phyloP scores from a whole-genome alignment of 2,888 invertebrate genomes.

The Apotomis betuletana region DNA sequence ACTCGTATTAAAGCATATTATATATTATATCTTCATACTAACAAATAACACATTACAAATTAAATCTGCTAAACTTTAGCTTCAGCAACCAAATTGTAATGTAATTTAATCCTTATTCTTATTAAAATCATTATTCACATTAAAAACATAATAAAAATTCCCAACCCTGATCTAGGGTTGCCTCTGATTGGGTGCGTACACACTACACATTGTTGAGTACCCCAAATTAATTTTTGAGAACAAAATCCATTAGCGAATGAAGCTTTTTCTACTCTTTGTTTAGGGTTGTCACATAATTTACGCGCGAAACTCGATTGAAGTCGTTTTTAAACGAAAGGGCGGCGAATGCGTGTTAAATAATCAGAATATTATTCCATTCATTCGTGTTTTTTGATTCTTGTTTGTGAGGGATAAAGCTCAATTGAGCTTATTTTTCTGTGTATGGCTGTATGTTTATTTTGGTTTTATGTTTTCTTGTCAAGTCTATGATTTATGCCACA shows the following conservation, averaged over 20 bases:
- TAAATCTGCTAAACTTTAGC: no score
- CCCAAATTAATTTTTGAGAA: constrained; percentile 83
- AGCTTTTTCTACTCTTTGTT: constrained; percentile 74
- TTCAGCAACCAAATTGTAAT: not conserved
- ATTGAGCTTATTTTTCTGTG: constrained; percentile 42
- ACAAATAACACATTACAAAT: no score
- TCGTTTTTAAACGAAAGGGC: constrained; percentile 78
- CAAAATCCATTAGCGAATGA: constrained; percentile 82
- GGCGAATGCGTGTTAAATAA: constrained; percentile 63
- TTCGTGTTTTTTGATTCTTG: constrained; percentile 26
- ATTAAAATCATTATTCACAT: constrained; percentile 7
- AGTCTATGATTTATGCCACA: constrained; percentile 77
- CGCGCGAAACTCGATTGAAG: constrained; percentile 77
- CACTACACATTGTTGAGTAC: constrained; percentile 74
- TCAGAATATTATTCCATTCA: constrained; percentile 38
- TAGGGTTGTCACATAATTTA: constrained; percentile 81
- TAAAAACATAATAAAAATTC: constrained; percentile 32
- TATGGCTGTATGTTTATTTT: constrained; percentile 47
- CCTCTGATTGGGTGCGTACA: constrained; percentile 75
- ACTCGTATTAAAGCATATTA: no score
- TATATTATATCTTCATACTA: no score
- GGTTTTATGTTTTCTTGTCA: constrained; percentile 75
- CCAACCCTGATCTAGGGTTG: constrained; percentile 59
- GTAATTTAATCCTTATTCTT: constrained; percentile 4
- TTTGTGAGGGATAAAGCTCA: constrained; percentile 50